These are phyloP conservation scores for Dendropsophus ebraccatus DNA, from an alignment of 2,113 vertebrate species.

Conservation along the genomic window DNA sequence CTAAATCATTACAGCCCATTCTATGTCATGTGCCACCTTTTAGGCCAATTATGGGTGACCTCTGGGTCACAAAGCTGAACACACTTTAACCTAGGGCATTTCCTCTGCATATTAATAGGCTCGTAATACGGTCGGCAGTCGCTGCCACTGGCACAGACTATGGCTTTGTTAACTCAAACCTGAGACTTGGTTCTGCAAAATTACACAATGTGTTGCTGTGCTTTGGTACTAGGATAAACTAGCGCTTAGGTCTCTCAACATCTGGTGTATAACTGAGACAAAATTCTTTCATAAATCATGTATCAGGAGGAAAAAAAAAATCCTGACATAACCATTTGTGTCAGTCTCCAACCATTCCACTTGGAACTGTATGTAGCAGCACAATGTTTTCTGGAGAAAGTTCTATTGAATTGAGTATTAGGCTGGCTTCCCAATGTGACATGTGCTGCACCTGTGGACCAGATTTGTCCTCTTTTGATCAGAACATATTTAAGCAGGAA, in stretches of 20 bases:
- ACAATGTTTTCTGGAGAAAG: not conserved
- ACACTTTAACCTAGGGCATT: conserved; percentile 85
- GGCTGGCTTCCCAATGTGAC: conserved; percentile 7
- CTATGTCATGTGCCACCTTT: conserved; percentile 88
- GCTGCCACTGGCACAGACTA: conserved; percentile 66
- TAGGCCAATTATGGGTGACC: conserved; percentile 86
- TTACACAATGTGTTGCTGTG: conserved; percentile 68
- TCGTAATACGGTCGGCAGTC: conserved; percentile 68
- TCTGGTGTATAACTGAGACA: conserved; percentile 74
- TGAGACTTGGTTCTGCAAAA: conserved; percentile 49
- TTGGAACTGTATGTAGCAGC: conserved; percentile 58
- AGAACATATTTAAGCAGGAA: conserved; percentile 30
- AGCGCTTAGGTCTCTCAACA: conserved; percentile 65
- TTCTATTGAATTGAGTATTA: conserved; percentile 46
- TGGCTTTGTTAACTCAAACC: conserved; percentile 64
- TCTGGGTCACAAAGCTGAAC: conserved; percentile 83
- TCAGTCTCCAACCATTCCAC: conserved; percentile 64
- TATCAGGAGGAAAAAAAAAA: conserved; percentile 63
- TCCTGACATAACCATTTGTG: conserved; percentile 67
- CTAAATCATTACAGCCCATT: conserved; percentile 95
- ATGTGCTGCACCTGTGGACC: not conserved
- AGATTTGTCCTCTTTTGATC: conserved; percentile 61
- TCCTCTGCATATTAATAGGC: conserved; percentile 85
- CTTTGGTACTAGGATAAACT: conserved; percentile 64
- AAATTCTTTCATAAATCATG: conserved; percentile 62